Conservation (phyloP, 2,888 invertebrate genomes). For the Cecidostiba fungosa region DNA sequence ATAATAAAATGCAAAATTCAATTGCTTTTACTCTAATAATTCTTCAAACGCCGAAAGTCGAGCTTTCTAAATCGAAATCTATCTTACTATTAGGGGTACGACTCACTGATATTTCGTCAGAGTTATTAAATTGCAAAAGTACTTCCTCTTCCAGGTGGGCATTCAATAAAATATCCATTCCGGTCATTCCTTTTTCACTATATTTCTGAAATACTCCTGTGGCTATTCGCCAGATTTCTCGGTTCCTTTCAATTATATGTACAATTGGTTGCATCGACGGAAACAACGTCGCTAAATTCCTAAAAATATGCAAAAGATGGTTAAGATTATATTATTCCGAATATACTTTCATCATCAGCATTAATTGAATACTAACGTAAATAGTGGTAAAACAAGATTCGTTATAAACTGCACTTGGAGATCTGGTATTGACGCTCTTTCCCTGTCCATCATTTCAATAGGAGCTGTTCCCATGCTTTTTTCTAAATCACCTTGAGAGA, state of each 20-base stretch:
- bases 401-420: slow-evolving; percentile 89
- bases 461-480: slow-evolving; percentile 89
- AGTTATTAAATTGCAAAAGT: slow-evolving; percentile 61
- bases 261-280: slow-evolving; percentile 81
- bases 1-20: slow-evolving; percentile 60
- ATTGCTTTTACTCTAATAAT: slow-evolving; percentile 53
- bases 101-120: slow-evolving; percentile 54
- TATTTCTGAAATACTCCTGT: slow-evolving; percentile 77
- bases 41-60: slow-evolving; percentile 63
- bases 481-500: slow-evolving; percentile 92
- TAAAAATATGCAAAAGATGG: slow-evolving; percentile 69
- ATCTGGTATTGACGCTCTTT: slow-evolving; percentile 90
- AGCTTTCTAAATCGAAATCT: slow-evolving; percentile 58
- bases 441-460: slow-evolving; percentile 89
- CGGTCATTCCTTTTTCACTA: slow-evolving; percentile 70
- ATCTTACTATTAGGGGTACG: slow-evolving; percentile 52
- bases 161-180: slow-evolving; percentile 73
- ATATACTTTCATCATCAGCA: background rate
- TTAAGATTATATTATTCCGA: slow-evolving; percentile 18
- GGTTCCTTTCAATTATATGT: slow-evolving; percentile 82
- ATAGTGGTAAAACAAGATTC: slow-evolving; percentile 81
- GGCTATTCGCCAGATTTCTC: slow-evolving; percentile 83
- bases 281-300: slow-evolving; percentile 82
- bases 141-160: slow-evolving; percentile 73
- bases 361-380: slow-evolving; percentile 78